Evolutionary conservation across 92 coral and sea anemone genomes (phyloP).

Genomic region (Ricordea florida): DNA sequence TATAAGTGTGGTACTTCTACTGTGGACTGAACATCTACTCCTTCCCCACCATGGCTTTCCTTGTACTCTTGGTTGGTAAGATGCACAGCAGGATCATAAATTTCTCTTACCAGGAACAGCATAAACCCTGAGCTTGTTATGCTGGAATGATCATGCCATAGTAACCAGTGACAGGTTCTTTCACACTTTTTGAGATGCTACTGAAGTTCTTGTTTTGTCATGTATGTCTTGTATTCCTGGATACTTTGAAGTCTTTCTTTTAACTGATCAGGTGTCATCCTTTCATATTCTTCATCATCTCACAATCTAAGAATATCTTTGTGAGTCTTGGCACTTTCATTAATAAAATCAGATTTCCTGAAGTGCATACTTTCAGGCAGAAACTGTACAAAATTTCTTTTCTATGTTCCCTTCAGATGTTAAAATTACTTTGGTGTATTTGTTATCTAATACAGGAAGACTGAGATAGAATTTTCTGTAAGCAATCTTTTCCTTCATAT

Average conservation of each 20-base stretch:
- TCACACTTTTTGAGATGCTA: too few species aligned
- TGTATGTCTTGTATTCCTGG: too few species aligned
- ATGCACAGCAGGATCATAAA: slow-evolving; percentile 20
- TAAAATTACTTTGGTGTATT: too few species aligned
- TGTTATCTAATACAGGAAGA: too few species aligned
- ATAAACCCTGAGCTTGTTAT: slow-evolving; percentile 35
- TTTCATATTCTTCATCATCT: slow-evolving; percentile 5
- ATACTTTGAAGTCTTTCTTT: too few species aligned
- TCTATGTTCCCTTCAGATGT: too few species aligned
- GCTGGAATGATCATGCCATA: too few species aligned
- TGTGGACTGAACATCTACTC: slow-evolving; percentile 4
- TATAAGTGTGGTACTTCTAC: slow-evolving; percentile 24
- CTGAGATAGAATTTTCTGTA: too few species aligned
- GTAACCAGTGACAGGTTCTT: too few species aligned
- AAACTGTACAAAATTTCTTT: background rate
- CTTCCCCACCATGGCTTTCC: background rate
- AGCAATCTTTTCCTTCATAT: background rate
- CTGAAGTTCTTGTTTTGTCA: too few species aligned
- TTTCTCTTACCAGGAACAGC: slow-evolving; percentile 18
- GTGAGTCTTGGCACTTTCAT: too few species aligned
- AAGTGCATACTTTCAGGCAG: background rate
- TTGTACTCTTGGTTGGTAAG: slow-evolving; percentile 12
- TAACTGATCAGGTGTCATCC: slow-evolving; percentile 4
- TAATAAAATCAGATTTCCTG: background rate
- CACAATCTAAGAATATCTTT: too few species aligned